Evolutionary conservation across 2,888 invertebrate genomes (phyloP).

Genomic region (Leptopilina syphax): DNA sequence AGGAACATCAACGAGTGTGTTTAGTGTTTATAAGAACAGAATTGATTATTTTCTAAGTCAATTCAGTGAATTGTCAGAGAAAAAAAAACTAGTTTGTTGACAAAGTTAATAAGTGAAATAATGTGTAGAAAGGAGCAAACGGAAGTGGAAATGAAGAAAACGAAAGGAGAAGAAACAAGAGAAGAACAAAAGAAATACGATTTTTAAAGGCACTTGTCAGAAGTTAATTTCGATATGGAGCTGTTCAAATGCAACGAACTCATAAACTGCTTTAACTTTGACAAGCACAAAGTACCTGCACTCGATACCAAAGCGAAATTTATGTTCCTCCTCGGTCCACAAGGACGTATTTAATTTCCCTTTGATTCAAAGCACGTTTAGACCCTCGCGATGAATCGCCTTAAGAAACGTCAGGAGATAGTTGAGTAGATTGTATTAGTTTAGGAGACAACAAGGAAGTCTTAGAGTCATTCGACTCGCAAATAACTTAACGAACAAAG

Average conservation of each 20-base stretch:
- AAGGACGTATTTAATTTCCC: constrained; percentile 59
- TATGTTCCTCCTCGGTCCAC: constrained; percentile 65
- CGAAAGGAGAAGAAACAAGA: neutral
- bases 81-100: constrained; percentile 32
- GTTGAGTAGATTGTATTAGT: constrained; percentile 47
- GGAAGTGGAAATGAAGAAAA: neutral
- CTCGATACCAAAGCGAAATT: constrained; percentile 58
- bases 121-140: constrained; percentile 45
- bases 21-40: constrained; percentile 29
- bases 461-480: neutral
- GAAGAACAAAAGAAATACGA: constrained; percentile 1
- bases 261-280: constrained; percentile 44
- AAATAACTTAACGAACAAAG: constrained; percentile 1
- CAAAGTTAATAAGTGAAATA: constrained; percentile 35
- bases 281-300: constrained; percentile 49
- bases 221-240: constrained; percentile 52
- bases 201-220: neutral
- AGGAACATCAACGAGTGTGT: constrained; percentile 27
- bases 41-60: constrained; percentile 25
- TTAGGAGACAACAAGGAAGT: constrained; percentile 42
- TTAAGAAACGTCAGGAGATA: constrained; percentile 55
- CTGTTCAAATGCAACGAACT: constrained; percentile 46
- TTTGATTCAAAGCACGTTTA: constrained; percentile 44
- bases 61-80: neutral
- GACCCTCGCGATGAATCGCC: constrained; percentile 58